Conservation (phyloP, 2,113 vertebrate genomes). For the Telmatochromis sp. region DNA sequence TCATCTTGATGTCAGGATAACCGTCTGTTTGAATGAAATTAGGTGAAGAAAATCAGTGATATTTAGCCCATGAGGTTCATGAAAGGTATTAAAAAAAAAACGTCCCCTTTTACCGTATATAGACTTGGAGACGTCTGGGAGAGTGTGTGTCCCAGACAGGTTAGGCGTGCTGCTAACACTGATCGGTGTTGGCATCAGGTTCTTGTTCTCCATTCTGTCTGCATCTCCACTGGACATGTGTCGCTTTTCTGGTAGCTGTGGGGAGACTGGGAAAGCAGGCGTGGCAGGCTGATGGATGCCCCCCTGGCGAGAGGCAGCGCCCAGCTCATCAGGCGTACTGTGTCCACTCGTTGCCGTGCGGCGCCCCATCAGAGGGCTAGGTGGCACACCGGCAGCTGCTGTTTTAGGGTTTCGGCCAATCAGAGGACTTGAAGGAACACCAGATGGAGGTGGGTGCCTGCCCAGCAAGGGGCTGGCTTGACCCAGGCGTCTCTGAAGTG, state of each 20-base stretch:
- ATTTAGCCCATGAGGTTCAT: background rate
- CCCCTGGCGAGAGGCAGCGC: conserved; percentile 79
- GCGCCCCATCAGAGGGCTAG: conserved; percentile 62
- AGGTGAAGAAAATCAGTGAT: background rate
- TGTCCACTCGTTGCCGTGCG: conserved; percentile 62
- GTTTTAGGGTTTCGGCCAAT: conserved; percentile 42
- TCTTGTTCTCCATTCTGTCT: conserved; percentile 81
- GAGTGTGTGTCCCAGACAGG: conserved; percentile 76
- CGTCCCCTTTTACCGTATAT: conserved; percentile 78
- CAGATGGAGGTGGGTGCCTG: conserved; percentile 13
- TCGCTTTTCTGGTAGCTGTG: conserved; percentile 82
- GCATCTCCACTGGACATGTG: conserved; percentile 80
- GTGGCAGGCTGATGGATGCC: conserved; percentile 73
- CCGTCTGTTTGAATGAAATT: conserved; percentile 70
- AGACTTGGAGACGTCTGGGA: conserved; percentile 84
- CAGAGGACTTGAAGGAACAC: conserved; percentile 59
- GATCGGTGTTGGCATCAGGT: conserved; percentile 61
- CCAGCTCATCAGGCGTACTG: conserved; percentile 77
- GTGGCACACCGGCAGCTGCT: conserved; percentile 17
- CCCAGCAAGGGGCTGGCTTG: conserved; percentile 63
- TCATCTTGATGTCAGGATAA: conserved; percentile 90
- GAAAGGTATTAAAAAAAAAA: background rate
- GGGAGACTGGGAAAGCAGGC: conserved; percentile 76
- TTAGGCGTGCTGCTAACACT: conserved; percentile 69
- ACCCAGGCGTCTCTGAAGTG: conserved; percentile 79